These are phyloP conservation scores for Sepioteuthis lessoniana DNA, from an alignment of 2,888 invertebrate species.

Conservation along the genomic window DNA sequence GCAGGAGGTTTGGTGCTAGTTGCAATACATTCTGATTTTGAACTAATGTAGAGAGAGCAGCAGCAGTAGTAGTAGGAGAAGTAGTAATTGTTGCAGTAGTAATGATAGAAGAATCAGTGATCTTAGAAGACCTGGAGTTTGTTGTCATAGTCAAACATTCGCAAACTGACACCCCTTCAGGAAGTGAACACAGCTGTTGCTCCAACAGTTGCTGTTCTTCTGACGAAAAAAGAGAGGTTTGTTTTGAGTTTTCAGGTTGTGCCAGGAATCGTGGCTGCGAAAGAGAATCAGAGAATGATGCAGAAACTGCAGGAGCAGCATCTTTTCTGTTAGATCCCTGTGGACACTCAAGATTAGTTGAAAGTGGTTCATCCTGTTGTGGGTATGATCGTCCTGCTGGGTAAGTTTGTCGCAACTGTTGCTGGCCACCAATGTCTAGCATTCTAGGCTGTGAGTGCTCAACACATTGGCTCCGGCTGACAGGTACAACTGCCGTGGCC, in stretches of 20 bases:
- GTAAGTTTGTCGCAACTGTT: not conserved
- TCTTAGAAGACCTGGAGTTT: not conserved
- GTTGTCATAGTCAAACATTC: not conserved
- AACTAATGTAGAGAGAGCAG: not conserved
- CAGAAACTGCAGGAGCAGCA: not conserved
- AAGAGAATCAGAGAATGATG: not conserved
- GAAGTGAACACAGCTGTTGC: not conserved
- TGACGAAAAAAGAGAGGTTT: not conserved
- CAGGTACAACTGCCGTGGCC: not conserved
- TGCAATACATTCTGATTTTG: not conserved
- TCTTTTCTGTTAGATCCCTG: not conserved
- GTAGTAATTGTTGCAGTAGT: not conserved
- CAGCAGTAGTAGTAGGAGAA: not conserved
- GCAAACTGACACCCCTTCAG: not conserved
- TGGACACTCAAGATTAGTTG: not conserved
- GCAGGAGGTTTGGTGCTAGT: not conserved
- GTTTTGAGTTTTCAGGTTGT: not conserved
- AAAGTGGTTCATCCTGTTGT: not conserved
- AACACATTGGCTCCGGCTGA: constrained; percentile 24
- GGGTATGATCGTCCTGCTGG: not conserved
- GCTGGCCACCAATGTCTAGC: constrained; percentile 42
- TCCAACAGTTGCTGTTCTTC: constrained; percentile 20
- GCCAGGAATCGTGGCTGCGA: not conserved
- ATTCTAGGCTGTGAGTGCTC: constrained; percentile 34
- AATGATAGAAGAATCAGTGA: not conserved